These are phyloP conservation scores for Proterorhinus semilunaris DNA, from an alignment of 2,113 vertebrate genomes.

Conservation along the genomic window DNA sequence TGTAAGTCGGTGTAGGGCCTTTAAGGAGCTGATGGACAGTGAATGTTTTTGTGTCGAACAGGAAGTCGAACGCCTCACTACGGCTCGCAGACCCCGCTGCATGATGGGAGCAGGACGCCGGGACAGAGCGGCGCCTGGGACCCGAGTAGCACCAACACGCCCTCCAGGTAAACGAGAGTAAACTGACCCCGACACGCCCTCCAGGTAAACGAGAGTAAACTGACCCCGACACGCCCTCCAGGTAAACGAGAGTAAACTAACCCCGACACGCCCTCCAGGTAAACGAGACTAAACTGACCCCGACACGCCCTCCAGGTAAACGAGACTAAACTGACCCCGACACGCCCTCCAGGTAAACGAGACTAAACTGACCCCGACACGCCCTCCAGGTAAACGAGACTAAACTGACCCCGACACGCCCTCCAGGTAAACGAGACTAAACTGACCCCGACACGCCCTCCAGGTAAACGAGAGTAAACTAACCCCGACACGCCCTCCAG, in stretches of 20 bases:
- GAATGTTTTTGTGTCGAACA: constrained; percentile 43
- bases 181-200: constrained; percentile 64
- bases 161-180: constrained; percentile 81
- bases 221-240: constrained; percentile 66
- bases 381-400: too few relatives aligned
- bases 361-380: too few relatives aligned
- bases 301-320: constrained; percentile 90
- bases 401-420: too few relatives aligned
- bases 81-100: constrained; percentile 90
- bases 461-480: too few relatives aligned
- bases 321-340: constrained; percentile 36
- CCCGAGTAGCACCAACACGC: constrained; percentile 92
- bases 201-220: constrained; percentile 77
- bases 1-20: too few relatives aligned
- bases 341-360: too few relatives aligned
- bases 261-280: too few relatives aligned
- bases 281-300: constrained; percentile 92
- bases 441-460: too few relatives aligned
- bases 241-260: constrained; percentile 76
- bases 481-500: too few relatives aligned
- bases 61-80: constrained; percentile 92
- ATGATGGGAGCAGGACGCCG: constrained; percentile 91
- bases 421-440: too few relatives aligned
- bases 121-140: constrained; percentile 96
- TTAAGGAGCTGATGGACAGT: too few relatives aligned